These are phyloP conservation scores for Cydia splendana DNA, from an alignment of 1,140 invertebrate species.

Conservation along the genomic window DNA sequence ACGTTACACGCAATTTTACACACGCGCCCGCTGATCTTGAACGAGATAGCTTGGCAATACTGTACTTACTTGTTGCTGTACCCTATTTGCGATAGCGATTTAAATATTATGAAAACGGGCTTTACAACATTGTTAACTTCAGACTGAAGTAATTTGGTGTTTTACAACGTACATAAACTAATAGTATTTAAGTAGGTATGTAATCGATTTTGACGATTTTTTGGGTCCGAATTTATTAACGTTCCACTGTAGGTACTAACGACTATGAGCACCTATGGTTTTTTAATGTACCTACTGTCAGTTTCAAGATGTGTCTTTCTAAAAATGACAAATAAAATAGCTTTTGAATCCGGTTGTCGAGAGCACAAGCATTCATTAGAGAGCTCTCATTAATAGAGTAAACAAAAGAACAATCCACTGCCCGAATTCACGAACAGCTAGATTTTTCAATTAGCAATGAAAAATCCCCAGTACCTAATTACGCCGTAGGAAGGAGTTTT, in stretches of 20 bases:
- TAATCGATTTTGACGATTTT: too few relatives aligned
- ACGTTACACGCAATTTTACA: conserved; percentile 22
- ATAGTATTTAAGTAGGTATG: too few relatives aligned
- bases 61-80: conserved; percentile 18
- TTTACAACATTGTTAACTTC: too few relatives aligned
- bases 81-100: background rate
- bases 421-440: conserved; percentile 33
- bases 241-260: too few relatives aligned
- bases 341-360: background rate
- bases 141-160: too few relatives aligned
- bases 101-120: background rate
- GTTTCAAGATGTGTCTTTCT: background rate
- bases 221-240: too few relatives aligned
- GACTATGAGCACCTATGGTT: too few relatives aligned
- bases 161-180: too few relatives aligned
- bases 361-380: background rate
- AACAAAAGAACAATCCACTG: conserved; percentile 36
- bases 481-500: conserved; percentile 38
- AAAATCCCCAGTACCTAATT: conserved; percentile 39
- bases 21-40: conserved; percentile 3
- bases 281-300: too few relatives aligned
- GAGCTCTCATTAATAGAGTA: conserved; percentile 10
- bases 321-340: background rate
- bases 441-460: conserved; percentile 45
- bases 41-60: background rate